Evolutionary conservation across 2,888 invertebrate genomes (phyloP).

Genomic region (Perithous albicinctus): DNA sequence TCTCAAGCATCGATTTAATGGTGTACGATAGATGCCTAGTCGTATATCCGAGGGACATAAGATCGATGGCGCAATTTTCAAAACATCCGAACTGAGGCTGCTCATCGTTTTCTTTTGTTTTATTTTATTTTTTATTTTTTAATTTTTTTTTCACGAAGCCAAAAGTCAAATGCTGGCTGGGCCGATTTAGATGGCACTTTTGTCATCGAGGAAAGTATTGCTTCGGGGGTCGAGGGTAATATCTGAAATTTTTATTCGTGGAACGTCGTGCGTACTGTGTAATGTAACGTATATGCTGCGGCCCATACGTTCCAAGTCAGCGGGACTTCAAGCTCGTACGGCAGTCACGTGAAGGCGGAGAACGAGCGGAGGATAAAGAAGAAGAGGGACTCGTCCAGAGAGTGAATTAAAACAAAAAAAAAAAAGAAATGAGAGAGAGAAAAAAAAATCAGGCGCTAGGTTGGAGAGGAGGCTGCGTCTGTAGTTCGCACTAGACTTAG

Average conservation of each 20-base stretch:
- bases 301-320: slow-evolving; percentile 26
- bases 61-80: slow-evolving; percentile 68
- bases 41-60: slow-evolving; percentile 34
- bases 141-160: slow-evolving; percentile 11
- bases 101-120: too few relatives aligned
- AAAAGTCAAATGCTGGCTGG: too few relatives aligned
- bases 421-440: too few relatives aligned
- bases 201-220: slow-evolving; percentile 59
- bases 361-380: slow-evolving; percentile 17
- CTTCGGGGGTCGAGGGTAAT: slow-evolving; percentile 51
- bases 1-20: slow-evolving; percentile 25
- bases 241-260: slow-evolving; percentile 47
- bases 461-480: background rate
- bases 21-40: slow-evolving; percentile 14
- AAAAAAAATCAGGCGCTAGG: background rate
- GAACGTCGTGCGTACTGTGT: slow-evolving; percentile 13
- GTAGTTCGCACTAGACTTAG: background rate
- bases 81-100: slow-evolving; percentile 45
- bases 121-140: too few relatives aligned
- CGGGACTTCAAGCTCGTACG: slow-evolving; percentile 52
- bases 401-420: slow-evolving; percentile 1
- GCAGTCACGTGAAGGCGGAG: slow-evolving; percentile 21
- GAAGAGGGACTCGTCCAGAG: slow-evolving; percentile 26
- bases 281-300: slow-evolving; percentile 23
- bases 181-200: slow-evolving; percentile 61